A percentile compares a stretch with the other conserved stretches of the same genome.
These are phyloP conservation scores for Brachionus rubens DNA, from an alignment of 1,140 invertebrate genomes.

Conservation along the genomic window DNA sequence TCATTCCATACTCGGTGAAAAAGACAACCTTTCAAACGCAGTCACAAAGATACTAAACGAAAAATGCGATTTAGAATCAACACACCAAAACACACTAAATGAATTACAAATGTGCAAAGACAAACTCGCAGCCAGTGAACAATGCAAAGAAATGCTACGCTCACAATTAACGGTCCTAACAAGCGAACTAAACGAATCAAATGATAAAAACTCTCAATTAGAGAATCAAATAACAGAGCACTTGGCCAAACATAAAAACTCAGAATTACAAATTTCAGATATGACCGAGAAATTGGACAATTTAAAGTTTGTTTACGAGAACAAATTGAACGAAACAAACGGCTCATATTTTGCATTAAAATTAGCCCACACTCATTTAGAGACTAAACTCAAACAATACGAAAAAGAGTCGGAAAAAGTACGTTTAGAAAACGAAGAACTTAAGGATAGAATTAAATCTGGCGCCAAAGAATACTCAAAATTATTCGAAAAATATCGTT, in stretches of 20 bases:
- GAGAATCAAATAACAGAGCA: background rate
- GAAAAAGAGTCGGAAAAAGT: conserved; percentile 19
- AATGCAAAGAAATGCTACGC: conserved; percentile 39
- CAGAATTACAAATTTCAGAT: background rate
- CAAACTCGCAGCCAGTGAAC: conserved; percentile 14
- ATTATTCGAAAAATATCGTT: conserved; percentile 42
- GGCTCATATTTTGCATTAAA: conserved; percentile 44
- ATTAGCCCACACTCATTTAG: conserved; percentile 11
- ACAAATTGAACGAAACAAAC: conserved; percentile 20
- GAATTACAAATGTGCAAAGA: conserved; percentile 17
- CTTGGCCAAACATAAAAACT: conserved; percentile 7
- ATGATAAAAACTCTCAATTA: background rate
- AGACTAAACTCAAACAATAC: background rate
- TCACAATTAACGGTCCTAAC: background rate
- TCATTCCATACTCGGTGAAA: conserved; percentile 30
- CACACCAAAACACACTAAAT: background rate
- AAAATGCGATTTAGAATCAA: conserved; percentile 3
- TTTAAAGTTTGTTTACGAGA: conserved; percentile 7
- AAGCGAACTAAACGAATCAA: background rate
- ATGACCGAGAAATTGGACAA: conserved; percentile 1
- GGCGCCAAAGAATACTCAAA: conserved; percentile 43
- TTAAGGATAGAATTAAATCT: conserved; percentile 36
- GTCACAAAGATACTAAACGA: conserved; percentile 20
- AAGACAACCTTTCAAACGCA: conserved; percentile 10
- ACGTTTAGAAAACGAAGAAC: conserved; percentile 22